A percentile compares a stretch with the other conserved stretches of the same genome.
phyloP scores from a whole-genome alignment of 2,797 vertebrate species.

The Thamnophis elegans region DNA sequence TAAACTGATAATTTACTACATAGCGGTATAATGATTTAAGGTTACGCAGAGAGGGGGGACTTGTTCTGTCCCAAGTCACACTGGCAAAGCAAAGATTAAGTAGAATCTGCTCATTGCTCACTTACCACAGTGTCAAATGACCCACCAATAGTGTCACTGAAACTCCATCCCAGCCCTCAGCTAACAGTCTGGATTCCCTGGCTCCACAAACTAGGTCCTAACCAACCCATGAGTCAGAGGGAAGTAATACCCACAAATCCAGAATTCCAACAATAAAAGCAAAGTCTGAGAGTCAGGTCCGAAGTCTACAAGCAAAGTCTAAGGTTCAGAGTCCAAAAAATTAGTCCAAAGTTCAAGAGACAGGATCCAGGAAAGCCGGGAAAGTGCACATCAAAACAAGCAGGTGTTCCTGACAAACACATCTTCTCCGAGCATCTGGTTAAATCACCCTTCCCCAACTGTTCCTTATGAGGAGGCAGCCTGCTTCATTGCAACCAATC shows the following conservation, averaged over 20 bases:
- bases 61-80: too few species aligned
- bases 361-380: neutral
- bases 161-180: too few species aligned
- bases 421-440: neutral
- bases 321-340: neutral
- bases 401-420: neutral
- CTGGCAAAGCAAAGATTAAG: too few species aligned
- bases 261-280: neutral
- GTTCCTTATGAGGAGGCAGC: neutral
- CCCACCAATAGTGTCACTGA: too few species aligned
- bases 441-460: neutral
- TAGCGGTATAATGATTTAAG: neutral
- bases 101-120: too few species aligned
- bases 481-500: neutral
- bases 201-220: too few species aligned
- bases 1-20: neutral
- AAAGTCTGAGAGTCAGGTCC: neutral
- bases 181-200: too few species aligned
- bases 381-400: neutral
- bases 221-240: neutral
- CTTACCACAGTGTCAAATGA: too few species aligned
- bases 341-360: neutral
- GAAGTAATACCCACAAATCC: neutral
- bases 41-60: neutral
- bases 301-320: neutral